These are phyloP conservation scores for Mohoua ochrocephala DNA, from an alignment of 2,113 vertebrate genomes.

Conservation along the genomic window DNA sequence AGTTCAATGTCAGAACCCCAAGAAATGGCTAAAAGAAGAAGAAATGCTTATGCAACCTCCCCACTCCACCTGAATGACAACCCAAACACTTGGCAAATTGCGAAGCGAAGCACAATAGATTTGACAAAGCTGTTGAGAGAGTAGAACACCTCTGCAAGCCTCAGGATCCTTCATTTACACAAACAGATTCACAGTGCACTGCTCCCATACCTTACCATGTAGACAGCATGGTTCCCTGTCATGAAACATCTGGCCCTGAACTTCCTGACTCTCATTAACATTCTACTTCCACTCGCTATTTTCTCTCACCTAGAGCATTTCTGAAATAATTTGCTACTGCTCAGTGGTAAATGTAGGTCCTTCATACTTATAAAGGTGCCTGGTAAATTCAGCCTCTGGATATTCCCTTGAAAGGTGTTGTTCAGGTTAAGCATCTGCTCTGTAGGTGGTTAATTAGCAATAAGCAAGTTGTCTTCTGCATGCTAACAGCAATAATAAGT, in stretches of 20 bases:
- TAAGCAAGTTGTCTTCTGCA: constrained; percentile 1
- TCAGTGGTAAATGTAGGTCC: background rate
- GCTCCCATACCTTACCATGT: background rate
- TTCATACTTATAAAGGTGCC: background rate
- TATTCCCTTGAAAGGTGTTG: background rate
- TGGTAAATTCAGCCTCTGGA: background rate
- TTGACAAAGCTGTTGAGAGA: background rate
- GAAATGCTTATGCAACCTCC: background rate
- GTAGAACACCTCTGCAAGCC: background rate
- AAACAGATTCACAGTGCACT: background rate
- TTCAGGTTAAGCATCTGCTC: constrained; percentile 11
- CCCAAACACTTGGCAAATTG: background rate
- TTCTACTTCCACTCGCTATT: background rate
- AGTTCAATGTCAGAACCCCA: background rate
- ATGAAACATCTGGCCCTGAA: background rate
- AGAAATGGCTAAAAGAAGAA: background rate
- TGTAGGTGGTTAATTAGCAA: constrained; percentile 28
- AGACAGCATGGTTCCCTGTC: background rate
- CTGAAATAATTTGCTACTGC: background rate
- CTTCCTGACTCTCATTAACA: constrained; percentile 7
- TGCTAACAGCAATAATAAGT: background rate
- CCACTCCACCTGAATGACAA: background rate
- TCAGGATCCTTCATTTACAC: background rate
- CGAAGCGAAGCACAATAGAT: background rate
- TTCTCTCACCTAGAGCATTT: background rate